Base-by-base conservation (phyloP, 1,140 invertebrate genomes). In the Lepidurus packardi region DNA sequence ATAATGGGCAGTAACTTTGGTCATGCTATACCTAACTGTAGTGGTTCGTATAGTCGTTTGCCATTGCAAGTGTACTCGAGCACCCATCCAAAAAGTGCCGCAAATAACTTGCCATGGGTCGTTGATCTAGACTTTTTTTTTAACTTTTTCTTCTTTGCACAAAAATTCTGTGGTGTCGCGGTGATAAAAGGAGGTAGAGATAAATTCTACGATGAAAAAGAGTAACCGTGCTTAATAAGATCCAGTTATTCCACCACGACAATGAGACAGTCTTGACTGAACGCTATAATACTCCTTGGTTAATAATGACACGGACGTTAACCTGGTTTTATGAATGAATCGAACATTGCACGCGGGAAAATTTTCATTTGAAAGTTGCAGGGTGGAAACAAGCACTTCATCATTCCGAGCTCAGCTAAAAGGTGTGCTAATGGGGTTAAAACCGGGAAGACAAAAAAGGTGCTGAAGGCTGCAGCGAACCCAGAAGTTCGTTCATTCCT, bases 11-110 rank as follows among this genome's bases (percentile, higher is more conserved):
- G 16, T 65, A 65, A 65, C 53, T 65, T 16, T 65, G 53, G 53
- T 65, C 53, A 65, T 65, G 53, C 53, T 65, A 21, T 65, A 65
- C 53, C 53, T 65, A 65, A 65, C 53, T 65, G 53, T 16, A 65
- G 53, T 65, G 53, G 53, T 13, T 21, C 53, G 34, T 34, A 65
- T 65, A 21, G 53, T 65, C 53, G 53, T 65, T 65, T 65, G 53
- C 9, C 53, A 65, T 65, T 65, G 8, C 53, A 65, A 21, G 53
- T 34, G 3, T 65, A 65, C 16, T 65, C 53, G 16, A 65, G 21
- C 53, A 65, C 53, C 53, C 53, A 65, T 65, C 16, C 53, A 13
- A 13, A 34, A 65, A 65, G 53, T 8, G 21, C 53, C 53, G 53
- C 53, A 65, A 65, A 65, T 65, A 65, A 21, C 53, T 65, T 65